These are phyloP conservation scores for Pyrocoelia pectoralis DNA, from an alignment of 2,888 invertebrate genomes.

Conservation along the genomic window DNA sequence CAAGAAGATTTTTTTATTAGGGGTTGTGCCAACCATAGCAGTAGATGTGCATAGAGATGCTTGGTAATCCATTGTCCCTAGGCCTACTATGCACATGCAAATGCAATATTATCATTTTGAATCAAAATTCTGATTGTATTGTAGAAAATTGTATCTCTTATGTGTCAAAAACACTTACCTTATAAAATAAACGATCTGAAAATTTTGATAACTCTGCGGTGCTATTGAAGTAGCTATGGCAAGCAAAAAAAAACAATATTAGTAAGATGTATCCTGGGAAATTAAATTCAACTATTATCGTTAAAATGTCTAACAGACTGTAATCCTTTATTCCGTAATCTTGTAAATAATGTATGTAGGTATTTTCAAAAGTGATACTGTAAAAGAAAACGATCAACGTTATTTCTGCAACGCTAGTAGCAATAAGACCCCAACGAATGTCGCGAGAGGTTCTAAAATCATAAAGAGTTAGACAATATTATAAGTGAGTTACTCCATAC, in stretches of 20 bases:
- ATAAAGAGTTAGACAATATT: too few species aligned
- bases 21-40: too few species aligned
- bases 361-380: not conserved
- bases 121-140: too few species aligned
- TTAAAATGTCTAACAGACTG: not conserved
- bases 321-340: not conserved
- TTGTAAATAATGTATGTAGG: not conserved
- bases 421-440: not conserved
- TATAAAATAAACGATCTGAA: conserved; percentile 1
- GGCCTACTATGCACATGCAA: too few species aligned
- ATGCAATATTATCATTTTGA: too few species aligned
- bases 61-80: too few species aligned
- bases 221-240: not conserved
- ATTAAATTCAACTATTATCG: not conserved
- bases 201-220: not conserved
- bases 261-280: too few species aligned
- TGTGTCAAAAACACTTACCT: not conserved
- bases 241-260: not conserved
- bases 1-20: too few species aligned
- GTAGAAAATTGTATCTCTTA: too few species aligned
- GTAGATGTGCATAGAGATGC: too few species aligned
- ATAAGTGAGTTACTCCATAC: too few species aligned
- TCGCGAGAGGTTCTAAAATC: not conserved
- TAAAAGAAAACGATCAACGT: not conserved
- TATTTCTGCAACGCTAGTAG: not conserved